phyloP scores from a whole-genome alignment of 2,797 vertebrate species.

The Periparus ater region DNA sequence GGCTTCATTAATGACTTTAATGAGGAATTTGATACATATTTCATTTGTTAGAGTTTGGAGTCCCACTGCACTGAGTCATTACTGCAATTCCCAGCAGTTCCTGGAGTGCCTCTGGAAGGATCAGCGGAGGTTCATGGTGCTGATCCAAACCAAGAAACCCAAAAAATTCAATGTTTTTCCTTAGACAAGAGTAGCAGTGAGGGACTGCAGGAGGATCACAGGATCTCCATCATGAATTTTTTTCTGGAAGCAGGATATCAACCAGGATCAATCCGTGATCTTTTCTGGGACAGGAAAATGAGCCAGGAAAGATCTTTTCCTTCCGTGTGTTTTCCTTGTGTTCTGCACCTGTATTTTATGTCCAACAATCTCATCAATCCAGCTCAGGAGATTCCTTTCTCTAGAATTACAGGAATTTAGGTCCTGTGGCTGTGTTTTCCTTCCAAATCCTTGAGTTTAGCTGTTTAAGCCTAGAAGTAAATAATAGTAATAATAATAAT shows the following conservation, averaged over 20 bases:
- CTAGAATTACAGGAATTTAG: not conserved
- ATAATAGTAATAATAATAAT: too few species aligned
- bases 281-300: not conserved
- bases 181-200: rapidly evolving
- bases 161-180: not conserved
- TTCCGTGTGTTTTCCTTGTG: not conserved
- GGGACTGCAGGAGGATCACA: not conserved
- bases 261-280: not conserved
- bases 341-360: not conserved
- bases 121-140: not conserved
- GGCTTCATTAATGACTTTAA: not conserved
- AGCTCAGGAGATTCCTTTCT: not conserved
- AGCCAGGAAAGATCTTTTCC: not conserved
- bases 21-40: not conserved
- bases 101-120: not conserved
- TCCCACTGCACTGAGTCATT: not conserved
- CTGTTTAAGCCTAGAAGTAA: not conserved
- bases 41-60: not conserved
- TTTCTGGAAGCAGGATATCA: not conserved
- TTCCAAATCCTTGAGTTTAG: not conserved
- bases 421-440: not conserved
- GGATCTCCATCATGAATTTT: not conserved
- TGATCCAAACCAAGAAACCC: not conserved
- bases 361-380: not conserved
- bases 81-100: not conserved